Percentiles rank a stretch among this genome's conserved stretches.
Conservation (phyloP, 2,888 invertebrate genomes). For the Lottia gigantea region DNA sequence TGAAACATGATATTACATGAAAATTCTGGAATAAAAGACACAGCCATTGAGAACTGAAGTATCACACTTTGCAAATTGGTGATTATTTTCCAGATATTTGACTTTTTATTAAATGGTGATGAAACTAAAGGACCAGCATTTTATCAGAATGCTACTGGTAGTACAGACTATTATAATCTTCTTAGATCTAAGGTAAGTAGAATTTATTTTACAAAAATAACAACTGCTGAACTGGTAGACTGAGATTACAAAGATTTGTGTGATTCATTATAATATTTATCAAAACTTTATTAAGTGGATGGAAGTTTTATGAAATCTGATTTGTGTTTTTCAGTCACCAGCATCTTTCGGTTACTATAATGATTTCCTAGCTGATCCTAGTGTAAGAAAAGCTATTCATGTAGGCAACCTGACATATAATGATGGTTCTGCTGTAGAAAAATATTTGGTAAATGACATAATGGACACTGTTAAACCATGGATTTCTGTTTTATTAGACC, state of each 20-base stretch:
- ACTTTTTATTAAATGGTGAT: conserved; percentile 62
- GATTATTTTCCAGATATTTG: conserved; percentile 71
- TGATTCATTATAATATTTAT: too few species aligned
- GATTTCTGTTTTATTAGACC: conserved; percentile 63
- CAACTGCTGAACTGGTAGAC: too few species aligned
- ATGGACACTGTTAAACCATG: conserved; percentile 79
- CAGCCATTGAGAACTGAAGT: too few species aligned
- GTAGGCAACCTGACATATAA: conserved; percentile 83
- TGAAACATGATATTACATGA: too few species aligned
- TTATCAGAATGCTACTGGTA: conserved; percentile 61
- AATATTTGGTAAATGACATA: conserved; percentile 77
- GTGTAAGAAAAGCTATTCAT: conserved; percentile 81
- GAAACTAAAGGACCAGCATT: conserved; percentile 52
- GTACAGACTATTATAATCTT: conserved; percentile 62
- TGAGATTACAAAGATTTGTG: too few species aligned
- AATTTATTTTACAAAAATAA: too few species aligned
- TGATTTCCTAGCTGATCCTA: conserved; percentile 57
- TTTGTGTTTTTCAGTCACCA: conserved; percentile 44
- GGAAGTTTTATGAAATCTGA: too few species aligned
- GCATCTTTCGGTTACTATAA: conserved; percentile 51
- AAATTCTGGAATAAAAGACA: too few species aligned
- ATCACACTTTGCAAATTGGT: too few species aligned
- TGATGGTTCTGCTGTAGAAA: conserved; percentile 74
- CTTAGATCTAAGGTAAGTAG: conserved; percentile 50
- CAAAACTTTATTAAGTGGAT: too few species aligned